phyloP scores from a whole-genome alignment of 2,113 vertebrate genomes.

The Typhlomys cinereus region DNA sequence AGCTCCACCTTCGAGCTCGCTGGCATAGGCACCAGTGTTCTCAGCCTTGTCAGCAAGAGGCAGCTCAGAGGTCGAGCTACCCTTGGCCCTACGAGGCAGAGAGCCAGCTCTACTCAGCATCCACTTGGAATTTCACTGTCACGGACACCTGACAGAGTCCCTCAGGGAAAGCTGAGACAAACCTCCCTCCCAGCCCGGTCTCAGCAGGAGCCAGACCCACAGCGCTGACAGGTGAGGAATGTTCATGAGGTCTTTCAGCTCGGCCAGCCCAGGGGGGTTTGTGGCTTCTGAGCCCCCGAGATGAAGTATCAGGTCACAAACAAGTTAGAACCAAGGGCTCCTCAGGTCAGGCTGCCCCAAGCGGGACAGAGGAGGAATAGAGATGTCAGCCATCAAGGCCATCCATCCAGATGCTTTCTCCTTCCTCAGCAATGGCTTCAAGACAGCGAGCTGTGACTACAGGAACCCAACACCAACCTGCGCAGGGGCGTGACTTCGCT shows the following conservation, averaged over 20 bases:
- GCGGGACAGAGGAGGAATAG: neutral
- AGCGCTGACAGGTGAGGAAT: constrained; percentile 70
- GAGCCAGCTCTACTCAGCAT: constrained; percentile 44
- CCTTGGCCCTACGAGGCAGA: constrained; percentile 48
- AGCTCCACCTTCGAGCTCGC: neutral
- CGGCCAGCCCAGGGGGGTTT: constrained; percentile 54
- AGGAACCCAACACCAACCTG: neutral
- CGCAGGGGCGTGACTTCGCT: neutral
- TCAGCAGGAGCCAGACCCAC: constrained; percentile 37
- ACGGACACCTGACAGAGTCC: constrained; percentile 57
- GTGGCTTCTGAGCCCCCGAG: constrained; percentile 20
- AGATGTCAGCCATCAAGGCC: constrained; percentile 55
- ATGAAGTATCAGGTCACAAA: constrained; percentile 70
- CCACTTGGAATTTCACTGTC: constrained; percentile 52
- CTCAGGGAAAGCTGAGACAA: constrained; percentile 39
- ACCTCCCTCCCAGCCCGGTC: neutral
- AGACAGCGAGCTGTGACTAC: neutral
- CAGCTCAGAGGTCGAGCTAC: constrained; percentile 54
- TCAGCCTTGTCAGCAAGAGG: constrained; percentile 31
- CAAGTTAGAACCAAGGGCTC: constrained; percentile 44
- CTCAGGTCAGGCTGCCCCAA: constrained; percentile 55
- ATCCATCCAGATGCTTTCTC: neutral
- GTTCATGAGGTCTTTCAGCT: constrained; percentile 41
- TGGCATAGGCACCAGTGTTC: neutral
- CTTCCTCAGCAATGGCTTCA: neutral